A percentile compares a stretch with the other conserved stretches of the same genome.
Evolutionary conservation across 2,888 invertebrate genomes (phyloP).

Genomic region (Creontiades dilutus): DNA sequence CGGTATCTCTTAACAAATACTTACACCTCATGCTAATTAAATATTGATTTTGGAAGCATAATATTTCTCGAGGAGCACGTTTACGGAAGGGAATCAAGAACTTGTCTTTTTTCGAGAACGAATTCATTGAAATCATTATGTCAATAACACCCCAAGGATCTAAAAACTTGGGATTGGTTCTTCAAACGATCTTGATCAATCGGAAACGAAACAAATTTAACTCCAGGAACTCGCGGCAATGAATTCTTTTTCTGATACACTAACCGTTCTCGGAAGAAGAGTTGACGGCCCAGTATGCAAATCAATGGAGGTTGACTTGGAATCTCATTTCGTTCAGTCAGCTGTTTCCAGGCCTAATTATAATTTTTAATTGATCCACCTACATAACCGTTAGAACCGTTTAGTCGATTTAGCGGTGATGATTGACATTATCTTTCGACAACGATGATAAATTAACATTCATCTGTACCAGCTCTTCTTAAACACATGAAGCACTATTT

Average conservation of each 20-base stretch:
- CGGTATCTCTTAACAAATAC: no score
- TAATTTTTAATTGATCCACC: not conserved
- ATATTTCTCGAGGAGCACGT: no score
- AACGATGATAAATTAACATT: no score
- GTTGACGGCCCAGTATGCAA: conserved; percentile 21
- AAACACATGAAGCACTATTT: no score
- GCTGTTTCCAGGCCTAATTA: not conserved
- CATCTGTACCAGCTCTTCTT: no score
- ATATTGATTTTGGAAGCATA: no score
- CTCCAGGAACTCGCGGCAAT: conserved; percentile 7
- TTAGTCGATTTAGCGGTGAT: not conserved
- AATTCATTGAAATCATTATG: no score
- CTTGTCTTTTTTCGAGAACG: no score
- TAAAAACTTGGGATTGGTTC: not conserved
- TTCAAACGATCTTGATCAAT: conserved; percentile 40
- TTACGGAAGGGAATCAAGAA: no score
- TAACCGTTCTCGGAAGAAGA: not conserved
- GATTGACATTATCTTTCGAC: no score
- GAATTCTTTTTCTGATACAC: conserved; percentile 6
- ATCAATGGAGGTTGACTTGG: not conserved
- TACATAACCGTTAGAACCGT: not conserved
- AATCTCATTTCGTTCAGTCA: not conserved
- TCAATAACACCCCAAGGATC: no score
- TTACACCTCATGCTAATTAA: no score
- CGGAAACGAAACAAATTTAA: conserved; percentile 38